Evolutionary conservation across 2,113 vertebrate species (phyloP), one percentile per base, ranked within the genome.

Genomic region (Centrocercus urophasianus): DNA sequence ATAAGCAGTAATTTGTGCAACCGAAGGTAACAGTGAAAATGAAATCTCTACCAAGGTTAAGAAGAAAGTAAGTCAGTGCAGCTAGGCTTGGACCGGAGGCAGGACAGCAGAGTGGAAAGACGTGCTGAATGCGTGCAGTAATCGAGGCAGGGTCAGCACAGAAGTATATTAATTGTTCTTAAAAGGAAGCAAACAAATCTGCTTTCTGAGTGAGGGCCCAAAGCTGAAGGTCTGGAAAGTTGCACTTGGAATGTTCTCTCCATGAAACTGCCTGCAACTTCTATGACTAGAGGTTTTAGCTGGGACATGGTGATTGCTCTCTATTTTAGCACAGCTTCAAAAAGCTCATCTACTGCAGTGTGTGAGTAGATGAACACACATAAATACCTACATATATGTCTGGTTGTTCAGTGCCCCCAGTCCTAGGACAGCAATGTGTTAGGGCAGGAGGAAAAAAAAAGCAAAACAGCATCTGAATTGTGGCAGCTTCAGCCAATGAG

Each of bases 301-400:
- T 28, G 80, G 25, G 8, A 10, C 13, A 69, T 2, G 5, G 36
- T 67, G 54, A 19, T 20, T 76, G n/a, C 30, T 24, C 22, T 79
- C 24, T 50, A 3, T n/a, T 78, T 28, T 64, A 65, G 28, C 8
- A 42, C 28, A 15, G 45, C 54, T 80, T 21, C 65, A 18, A n/a
- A 47, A 56, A 86, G 2, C 19, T 43, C 0, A 1, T 38, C 16
- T 43, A 4, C 48, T 66, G 50, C 14, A 34, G 1, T 1, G 0
- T 30, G 12, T 43, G 7, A 24, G 8, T 43, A 7, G 17, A 21
- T 19, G 6, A n/a, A 36, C 14, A 20, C 32, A 30, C 10, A 30
- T 19, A 22, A 6, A 27, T 13, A 59, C 19, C 21, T 8, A 16
- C 13, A 32, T 7, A 24, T 28, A 34, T 2, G 16, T 71, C 48